Evolutionary conservation across 1,140 invertebrate species (phyloP), one percentile per base, ranked within the genome.

Genomic region (Microplitis demolitor): DNA sequence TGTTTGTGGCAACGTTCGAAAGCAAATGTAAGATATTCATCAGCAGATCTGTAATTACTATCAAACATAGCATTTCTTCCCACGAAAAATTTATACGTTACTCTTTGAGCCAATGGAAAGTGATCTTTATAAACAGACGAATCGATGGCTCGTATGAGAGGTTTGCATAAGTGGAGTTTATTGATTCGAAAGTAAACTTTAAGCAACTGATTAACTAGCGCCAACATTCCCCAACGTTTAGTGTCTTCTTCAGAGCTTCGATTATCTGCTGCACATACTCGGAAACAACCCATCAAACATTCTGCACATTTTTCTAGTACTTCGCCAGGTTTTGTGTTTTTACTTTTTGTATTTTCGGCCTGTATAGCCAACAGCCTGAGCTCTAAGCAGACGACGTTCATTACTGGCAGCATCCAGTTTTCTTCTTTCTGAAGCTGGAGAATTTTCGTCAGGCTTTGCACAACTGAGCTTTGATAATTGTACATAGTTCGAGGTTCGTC

Each of bases 121-220:
- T 92, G 91, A 61, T 98, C 95, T 85, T 96, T 97, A 60, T 96
- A 93, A 1, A 92, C 90, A 13, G 94, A 94, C 34, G 95, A 95
- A 76, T 99, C 97, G 77, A 99, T 98, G 3, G 97, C 97, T 79
- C 98, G 90, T 75, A 99, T 98, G 11, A 99, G 88, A 0, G 98
- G 97, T 87, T 97, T 99, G 84, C 97, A 98, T 37, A 99, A 87
- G 89, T 99, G 97, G 3, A 99, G 84, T 85, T 98, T 98, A 83
- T 99, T 99, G 50, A 98, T 98, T 76, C 93, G 91, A 82, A 99
- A 99, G 85, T 99, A 99, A 3, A 99, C 95, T 89, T 99, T 99
- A 70, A 99, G 95, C 9, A 99, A 88, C 84, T 99, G 97, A 88
- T 99, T 99, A 0, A 98, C 96, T 53, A 99, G 87, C 78, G 93